Evolutionary conservation across 2,113 vertebrate species (phyloP), one percentile per base, ranked within the genome.

Genomic region (Riparia riparia): DNA sequence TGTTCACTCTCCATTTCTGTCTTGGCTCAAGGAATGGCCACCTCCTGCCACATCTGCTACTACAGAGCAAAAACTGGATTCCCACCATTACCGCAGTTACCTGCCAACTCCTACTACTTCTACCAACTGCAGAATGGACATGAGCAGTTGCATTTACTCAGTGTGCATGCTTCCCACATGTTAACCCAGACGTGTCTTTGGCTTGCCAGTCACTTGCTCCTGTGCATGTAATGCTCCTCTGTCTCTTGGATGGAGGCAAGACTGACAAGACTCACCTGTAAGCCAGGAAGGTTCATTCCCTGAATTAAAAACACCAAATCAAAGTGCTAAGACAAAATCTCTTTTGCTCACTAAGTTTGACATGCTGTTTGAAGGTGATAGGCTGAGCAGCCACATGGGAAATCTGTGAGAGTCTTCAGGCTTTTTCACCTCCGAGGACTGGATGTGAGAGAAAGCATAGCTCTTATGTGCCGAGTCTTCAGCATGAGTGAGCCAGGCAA

Each of bases 1-100:
- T 97, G 94, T 66, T 95, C 89, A 18, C 22, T 96, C 89, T 96
- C 81, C 65, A 49, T 95, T 97, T 96, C 95, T 71, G 82, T 96
- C 92, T 97, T 98, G 96, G 95, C 95, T 96, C 61, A 64, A 71
- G 68, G 81, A 96, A 84, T 54, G 68, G 78, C 37, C 61, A 87
- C 86, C 79, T 93, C 87, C 90, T 93, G 88, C 72, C 87, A 88
- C 1, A 31, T 82, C 89, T 97, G 89, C 87, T 96, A 15, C 80
- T 90, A 39, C 44, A 83, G 76, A 90, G 71, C 64, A 95, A 90
- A 93, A 96, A 80, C 25, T 82, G 85, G 82, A 60, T 83, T 72
- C 41, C 91, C 84, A 60, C 60, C 45, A 54, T 12, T 71, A 61
- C 51, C 31, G 10, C 50, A 45, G 14, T 21, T 84, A 71, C 26